phyloP scores from a whole-genome alignment of 2,113 vertebrate genomes.

The Ivindomyrus marchei region DNA sequence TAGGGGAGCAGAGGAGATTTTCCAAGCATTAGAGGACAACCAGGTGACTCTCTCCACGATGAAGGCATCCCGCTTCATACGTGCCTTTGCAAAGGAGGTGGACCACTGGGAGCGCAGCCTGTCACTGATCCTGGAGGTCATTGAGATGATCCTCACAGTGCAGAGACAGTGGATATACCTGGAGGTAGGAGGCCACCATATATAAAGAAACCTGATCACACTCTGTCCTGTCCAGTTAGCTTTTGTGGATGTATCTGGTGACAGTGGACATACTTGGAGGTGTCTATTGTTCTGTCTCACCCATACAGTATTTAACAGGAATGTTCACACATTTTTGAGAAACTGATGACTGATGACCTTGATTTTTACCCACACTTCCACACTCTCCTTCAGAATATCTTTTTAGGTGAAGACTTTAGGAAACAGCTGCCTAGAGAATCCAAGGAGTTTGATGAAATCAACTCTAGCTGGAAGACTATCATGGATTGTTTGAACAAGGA shows the following conservation, averaged over 20 bases:
- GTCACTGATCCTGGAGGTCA: conserved; percentile 73
- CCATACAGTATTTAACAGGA: background rate
- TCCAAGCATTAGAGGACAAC: conserved; percentile 78
- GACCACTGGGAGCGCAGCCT: conserved; percentile 77
- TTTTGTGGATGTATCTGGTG: background rate
- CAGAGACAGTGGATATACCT: conserved; percentile 85
- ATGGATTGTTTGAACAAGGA: conserved; percentile 64
- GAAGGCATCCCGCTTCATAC: conserved; percentile 77
- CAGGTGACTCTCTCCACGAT: conserved; percentile 77
- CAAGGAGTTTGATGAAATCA: conserved; percentile 66
- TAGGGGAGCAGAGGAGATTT: conserved; percentile 75
- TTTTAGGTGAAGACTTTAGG: conserved; percentile 77
- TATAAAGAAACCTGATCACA: background rate
- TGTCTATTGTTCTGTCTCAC: background rate
- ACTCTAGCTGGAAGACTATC: conserved; percentile 68
- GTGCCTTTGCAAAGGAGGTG: conserved; percentile 74
- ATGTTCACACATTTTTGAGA: background rate
- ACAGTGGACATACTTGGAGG: background rate
- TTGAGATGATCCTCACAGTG: conserved; percentile 71
- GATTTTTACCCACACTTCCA: conserved; percentile 16
- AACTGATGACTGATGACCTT: background rate
- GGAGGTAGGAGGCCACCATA: conserved; percentile 58
- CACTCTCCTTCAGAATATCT: conserved; percentile 70
- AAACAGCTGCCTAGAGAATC: conserved; percentile 75
- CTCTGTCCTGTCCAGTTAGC: background rate